These are phyloP conservation scores for Brachionus manjavacas DNA, from an alignment of 1,140 invertebrate genomes.

Conservation along the genomic window DNA sequence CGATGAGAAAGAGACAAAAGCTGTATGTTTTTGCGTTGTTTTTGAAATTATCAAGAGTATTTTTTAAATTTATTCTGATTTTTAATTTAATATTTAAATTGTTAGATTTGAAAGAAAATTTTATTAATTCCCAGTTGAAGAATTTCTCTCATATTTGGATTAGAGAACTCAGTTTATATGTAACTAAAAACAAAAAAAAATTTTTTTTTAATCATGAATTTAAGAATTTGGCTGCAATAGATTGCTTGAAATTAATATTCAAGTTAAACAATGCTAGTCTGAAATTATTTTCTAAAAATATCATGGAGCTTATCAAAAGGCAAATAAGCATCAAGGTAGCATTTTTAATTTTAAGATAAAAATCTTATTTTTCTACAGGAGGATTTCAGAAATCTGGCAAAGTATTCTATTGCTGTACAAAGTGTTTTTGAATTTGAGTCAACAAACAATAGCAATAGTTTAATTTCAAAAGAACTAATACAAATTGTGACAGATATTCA, in stretches of 20 bases:
- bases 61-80: not conserved
- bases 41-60: not conserved
- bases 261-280: not conserved
- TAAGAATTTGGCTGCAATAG: not conserved
- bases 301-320: not conserved
- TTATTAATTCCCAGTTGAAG: not conserved
- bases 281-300: not conserved
- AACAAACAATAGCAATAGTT: not conserved
- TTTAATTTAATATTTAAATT: not conserved
- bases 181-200: not conserved
- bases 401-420: not conserved
- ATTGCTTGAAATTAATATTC: not conserved
- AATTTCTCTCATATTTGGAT: constrained; percentile 1
- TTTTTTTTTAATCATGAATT: not conserved
- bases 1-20: not conserved
- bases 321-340: not conserved
- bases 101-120: not conserved
- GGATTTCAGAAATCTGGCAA: not conserved
- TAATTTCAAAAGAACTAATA: not conserved
- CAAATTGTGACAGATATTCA: not conserved
- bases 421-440: not conserved
- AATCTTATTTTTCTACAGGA: not conserved
- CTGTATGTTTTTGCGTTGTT: not conserved
- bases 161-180: not conserved
- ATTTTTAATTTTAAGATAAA: not conserved